Base-by-base conservation (phyloP, 2,797 vertebrate genomes). In the Typhlichthys eigenmanni region DNA sequence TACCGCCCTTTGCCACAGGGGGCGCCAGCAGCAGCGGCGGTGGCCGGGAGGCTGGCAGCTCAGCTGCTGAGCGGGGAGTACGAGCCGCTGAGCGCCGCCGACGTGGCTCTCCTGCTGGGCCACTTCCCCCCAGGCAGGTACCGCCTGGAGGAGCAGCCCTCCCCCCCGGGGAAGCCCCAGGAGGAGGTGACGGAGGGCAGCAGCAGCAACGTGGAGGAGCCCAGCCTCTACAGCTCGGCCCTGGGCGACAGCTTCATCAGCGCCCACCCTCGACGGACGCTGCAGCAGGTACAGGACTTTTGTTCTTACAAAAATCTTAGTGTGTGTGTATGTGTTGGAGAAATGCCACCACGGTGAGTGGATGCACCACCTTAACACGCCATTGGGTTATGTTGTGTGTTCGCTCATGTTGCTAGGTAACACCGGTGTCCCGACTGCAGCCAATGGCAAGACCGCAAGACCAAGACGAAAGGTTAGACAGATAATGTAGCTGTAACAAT, bases 201-300 rank as follows among this genome's bases (percentile, higher is more conserved):
- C 13, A 58, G 50, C 48, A 12, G 11, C n/a, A 58, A 19, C 17
- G 16, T 54, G 6, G 68, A 72, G 14, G 69, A 78, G 57, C 47
- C 13, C 47, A 85, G 69, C 54, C 69, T 60, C 19, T 83, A 88
- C 71, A 75, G 51, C 47, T 82, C 79, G 2, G 82, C 82, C 62
- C 58, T 67, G 47, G 82, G 84, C 17, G 64, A 79, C 24, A 70
- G 68, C 62, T 62, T 74, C 3, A 13, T 62, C 52, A 52, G 49
- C 56, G 17, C 38, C 47, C n/a, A 13, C 3, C 51, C 65, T 17
- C 43, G 3, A 10, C 55, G 47, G 13, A 32, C 56, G 34, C 55
- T 16, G 48, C 66, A 75, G 74, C 24, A 29, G 24, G 24, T 29
- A 29, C 24, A 29, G 24, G 4, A 29, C 24, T 4, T 29, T 29